Conservation (phyloP, 2,888 invertebrate genomes). For the Rugalucina vietnamica region DNA sequence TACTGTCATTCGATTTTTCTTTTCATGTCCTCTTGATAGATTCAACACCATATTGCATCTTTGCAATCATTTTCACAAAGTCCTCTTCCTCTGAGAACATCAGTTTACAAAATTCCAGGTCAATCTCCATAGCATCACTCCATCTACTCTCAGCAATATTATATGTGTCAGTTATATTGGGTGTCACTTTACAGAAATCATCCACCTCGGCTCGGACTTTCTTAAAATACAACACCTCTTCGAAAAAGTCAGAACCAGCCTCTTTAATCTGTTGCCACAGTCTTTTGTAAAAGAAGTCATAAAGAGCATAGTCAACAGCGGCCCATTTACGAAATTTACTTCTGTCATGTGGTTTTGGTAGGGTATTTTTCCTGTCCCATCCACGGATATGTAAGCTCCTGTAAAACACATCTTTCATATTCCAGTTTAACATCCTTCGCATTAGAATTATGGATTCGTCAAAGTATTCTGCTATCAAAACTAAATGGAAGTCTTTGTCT, state of each 20-base stretch:
- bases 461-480: conserved; percentile 72
- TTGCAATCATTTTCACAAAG: conserved; percentile 50
- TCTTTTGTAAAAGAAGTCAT: conserved; percentile 60
- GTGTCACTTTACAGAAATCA: conserved; percentile 59
- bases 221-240: conserved; percentile 64
- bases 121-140: conserved; percentile 37
- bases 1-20: too few species aligned
- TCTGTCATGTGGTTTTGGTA: conserved; percentile 54
- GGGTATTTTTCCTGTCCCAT: conserved; percentile 57
- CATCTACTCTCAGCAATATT: conserved; percentile 37
- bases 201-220: conserved; percentile 56
- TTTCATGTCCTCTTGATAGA: too few species aligned
- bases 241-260: conserved; percentile 58
- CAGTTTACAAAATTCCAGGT: conserved; percentile 45
- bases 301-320: conserved; percentile 60
- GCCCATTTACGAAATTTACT: conserved; percentile 52
- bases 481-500: conserved; percentile 68
- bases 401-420: conserved; percentile 67
- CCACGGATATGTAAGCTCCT: conserved; percentile 55
- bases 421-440: conserved; percentile 68
- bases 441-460: conserved; percentile 73
- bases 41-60: conserved; percentile 45
- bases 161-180: conserved; percentile 49
- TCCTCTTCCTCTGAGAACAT: conserved; percentile 56
- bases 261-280: conserved; percentile 58